phyloP scores from a whole-genome alignment of 2,888 invertebrate species.

The Maniola hyperantus region DNA sequence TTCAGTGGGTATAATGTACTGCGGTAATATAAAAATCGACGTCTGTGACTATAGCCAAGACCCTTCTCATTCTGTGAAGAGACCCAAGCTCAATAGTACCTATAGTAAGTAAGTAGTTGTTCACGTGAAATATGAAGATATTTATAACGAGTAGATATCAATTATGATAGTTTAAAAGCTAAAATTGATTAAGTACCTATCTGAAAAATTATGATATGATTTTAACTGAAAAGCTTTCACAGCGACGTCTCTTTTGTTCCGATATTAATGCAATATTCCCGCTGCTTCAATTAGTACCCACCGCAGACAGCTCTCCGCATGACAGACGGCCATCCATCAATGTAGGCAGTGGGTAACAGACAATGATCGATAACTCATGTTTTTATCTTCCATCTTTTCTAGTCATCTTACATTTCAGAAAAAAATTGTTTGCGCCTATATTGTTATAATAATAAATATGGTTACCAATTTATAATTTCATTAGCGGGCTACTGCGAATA shows the following conservation, averaged over 20 bases:
- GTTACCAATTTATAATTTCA: background rate
- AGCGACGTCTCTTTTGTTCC: slow-evolving; percentile 4
- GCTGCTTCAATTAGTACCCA: slow-evolving; percentile 13
- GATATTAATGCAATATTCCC: background rate
- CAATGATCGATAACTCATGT: slow-evolving; percentile 15
- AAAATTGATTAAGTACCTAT: too few species aligned
- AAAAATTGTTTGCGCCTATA: background rate
- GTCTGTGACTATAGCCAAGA: too few species aligned
- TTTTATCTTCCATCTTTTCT: background rate
- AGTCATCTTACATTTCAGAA: slow-evolving; percentile 5
- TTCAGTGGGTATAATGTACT: too few species aligned
- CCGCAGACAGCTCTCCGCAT: slow-evolving; percentile 1
- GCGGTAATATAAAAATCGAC: too few species aligned
- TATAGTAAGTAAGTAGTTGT: too few species aligned
- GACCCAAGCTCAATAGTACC: too few species aligned
- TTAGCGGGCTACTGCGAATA: too few species aligned
- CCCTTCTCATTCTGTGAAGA: too few species aligned
- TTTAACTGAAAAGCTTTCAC: slow-evolving; percentile 11
- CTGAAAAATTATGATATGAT: background rate
- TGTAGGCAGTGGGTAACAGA: background rate
- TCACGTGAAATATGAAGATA: too few species aligned
- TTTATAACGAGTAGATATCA: too few species aligned
- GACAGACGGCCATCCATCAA: slow-evolving; percentile 19
- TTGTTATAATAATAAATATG: background rate
- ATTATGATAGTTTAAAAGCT: too few species aligned